Evolutionary conservation across 2,797 vertebrate species (phyloP).

Genomic region (Sciaenops ocellatus): DNA sequence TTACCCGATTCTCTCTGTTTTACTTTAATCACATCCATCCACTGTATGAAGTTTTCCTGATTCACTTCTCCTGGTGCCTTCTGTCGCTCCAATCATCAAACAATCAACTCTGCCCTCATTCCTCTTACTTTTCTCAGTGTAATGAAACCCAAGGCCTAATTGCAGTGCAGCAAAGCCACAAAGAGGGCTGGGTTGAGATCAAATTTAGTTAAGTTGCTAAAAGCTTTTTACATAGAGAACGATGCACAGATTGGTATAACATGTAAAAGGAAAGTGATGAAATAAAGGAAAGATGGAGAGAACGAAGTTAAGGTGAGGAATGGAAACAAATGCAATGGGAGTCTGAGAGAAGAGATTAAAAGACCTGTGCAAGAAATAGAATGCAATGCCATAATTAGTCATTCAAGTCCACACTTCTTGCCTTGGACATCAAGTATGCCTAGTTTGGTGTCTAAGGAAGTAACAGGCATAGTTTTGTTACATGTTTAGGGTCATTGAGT

Average conservation of each 20-base stretch:
- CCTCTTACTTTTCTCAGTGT: conserved; percentile 42
- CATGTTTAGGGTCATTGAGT: background rate
- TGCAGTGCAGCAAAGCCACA: conserved; percentile 61
- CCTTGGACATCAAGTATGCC: background rate
- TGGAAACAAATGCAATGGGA: background rate
- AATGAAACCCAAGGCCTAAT: conserved; percentile 74
- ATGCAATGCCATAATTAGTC: background rate
- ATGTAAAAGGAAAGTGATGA: background rate
- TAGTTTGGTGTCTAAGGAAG: background rate
- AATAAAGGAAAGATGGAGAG: background rate
- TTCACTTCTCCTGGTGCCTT: conserved; percentile 12
- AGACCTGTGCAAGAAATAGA: background rate
- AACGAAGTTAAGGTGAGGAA: background rate
- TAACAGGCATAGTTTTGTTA: background rate
- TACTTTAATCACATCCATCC: conserved; percentile 25
- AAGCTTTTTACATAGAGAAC: conserved; percentile 62
- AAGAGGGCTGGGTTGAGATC: conserved; percentile 50
- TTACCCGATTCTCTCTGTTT: conserved; percentile 10
- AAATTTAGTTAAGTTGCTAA: conserved; percentile 69
- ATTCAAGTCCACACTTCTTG: background rate
- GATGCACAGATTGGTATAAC: background rate
- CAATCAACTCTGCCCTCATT: conserved; percentile 24
- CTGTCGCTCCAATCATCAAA: conserved; percentile 25
- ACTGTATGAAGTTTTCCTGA: conserved; percentile 24
- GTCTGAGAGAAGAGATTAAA: background rate